Evolutionary conservation across 2,113 vertebrate genomes (phyloP), one percentile per base, ranked within the genome.

Genomic region (Terrapene triunguis): DNA sequence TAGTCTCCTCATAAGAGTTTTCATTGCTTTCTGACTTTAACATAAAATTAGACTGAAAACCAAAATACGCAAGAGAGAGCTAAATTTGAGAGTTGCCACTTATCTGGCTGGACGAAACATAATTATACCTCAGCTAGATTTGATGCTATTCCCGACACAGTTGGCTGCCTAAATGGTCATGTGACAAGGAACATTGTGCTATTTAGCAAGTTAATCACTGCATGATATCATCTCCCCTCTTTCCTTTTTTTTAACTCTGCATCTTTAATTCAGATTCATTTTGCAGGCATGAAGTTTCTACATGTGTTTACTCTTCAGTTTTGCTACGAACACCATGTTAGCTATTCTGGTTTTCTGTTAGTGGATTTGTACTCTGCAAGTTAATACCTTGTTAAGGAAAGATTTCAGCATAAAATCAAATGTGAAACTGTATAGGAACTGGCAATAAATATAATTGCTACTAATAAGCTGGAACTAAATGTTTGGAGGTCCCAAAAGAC

Each of bases 111-210:
- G 84, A 92, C 84, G 88, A 80, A 85, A 82, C 12, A 8, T 35
- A 86, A 89, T 82, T 91, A 69, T 50, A 91, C 38, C 0, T 3
- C 85, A 94, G 50, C 78, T 96, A 92, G 83, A 55, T 95, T 89
- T 72, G 25, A 79, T 91, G 50, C 57, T 54, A 88, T 96, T 95
- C 93, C 76, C 95, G 93, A 50, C 84, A 59, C 38, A 83, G 72
- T 7, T 94, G 83, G 29, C 90, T 90, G 79, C 86, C 80, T 86
- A 89, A 95, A 81, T 0, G 3, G 78, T 82, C 72, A n/a, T n/a
- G 72, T 83, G 72, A 55, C 29, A 83, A 82, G 50, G 76, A 91
- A 91, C 29, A 55, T 57, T 57, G 42, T 1, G 24, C 38, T 91
- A 62, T 29, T 88, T 88, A 62, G 83, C 38, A 92, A 82, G 35